phyloP scores from a whole-genome alignment of 2,113 vertebrate genomes.

The Erinaceus europaeus region DNA sequence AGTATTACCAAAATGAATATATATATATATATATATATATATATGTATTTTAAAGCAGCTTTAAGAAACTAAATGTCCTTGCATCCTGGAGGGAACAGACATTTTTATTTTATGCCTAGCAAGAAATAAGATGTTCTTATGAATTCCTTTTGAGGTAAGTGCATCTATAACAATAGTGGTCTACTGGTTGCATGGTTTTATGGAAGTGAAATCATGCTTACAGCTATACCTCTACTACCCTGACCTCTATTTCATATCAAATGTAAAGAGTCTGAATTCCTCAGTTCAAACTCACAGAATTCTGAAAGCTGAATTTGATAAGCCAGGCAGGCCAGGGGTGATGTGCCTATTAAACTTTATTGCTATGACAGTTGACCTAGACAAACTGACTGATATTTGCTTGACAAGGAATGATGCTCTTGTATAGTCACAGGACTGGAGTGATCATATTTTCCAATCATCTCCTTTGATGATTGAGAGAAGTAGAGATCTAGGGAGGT shows the following conservation, averaged over 20 bases:
- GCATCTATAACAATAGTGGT: neutral
- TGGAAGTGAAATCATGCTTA: neutral
- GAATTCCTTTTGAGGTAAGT: neutral
- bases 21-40: no score
- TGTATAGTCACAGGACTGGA: neutral
- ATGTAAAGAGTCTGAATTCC: neutral
- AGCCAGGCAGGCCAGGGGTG: neutral
- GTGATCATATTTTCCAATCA: neutral
- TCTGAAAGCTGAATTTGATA: neutral
- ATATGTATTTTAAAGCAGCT: conserved; percentile 47
- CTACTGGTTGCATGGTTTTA: neutral
- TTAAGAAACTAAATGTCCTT: conserved; percentile 18
- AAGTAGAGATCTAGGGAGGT: neutral
- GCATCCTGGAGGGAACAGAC: conserved; percentile 13
- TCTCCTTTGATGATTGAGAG: neutral
- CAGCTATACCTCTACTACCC: neutral
- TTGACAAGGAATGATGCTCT: neutral
- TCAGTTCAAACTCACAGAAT: neutral
- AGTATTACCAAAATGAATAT: conserved; percentile 4
- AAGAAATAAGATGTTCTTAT: conserved; percentile 31
- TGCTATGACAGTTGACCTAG: neutral
- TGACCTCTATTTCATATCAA: neutral
- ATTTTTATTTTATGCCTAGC: conserved; percentile 39
- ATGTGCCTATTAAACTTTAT: neutral
- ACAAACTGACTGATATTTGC: neutral